A percentile compares a stretch with the other conserved stretches of the same genome.
phyloP scores from a whole-genome alignment of 2,888 invertebrate species.

The Serrognathus titanus region DNA sequence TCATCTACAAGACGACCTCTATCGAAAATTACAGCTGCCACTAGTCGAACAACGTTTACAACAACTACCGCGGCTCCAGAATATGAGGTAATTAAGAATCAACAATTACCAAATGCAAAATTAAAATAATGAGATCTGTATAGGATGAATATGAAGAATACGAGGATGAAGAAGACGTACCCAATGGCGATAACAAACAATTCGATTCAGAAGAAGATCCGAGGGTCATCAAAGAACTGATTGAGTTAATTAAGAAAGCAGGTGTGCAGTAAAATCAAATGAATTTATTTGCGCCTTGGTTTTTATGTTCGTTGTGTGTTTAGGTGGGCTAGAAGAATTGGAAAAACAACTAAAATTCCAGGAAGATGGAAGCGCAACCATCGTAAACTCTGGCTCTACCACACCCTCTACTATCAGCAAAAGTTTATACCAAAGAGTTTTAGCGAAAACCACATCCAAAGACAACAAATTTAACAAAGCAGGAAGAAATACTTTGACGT shows the following conservation, averaged over 20 bases:
- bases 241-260: constrained; percentile 80
- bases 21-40: constrained; percentile 46
- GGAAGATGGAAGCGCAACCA: constrained; percentile 52
- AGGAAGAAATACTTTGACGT: not conserved
- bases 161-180: constrained; percentile 53
- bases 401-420: constrained; percentile 70
- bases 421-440: constrained; percentile 71
- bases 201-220: constrained; percentile 65
- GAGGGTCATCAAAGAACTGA: constrained; percentile 75
- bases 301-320: constrained; percentile 3
- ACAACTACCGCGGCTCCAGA: constrained; percentile 38
- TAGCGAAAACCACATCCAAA: constrained; percentile 43
- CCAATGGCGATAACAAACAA: constrained; percentile 47
- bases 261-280: constrained; percentile 51
- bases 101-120: too few species aligned
- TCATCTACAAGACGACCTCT: constrained; percentile 37
- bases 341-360: constrained; percentile 70
- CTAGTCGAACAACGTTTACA: constrained; percentile 42
- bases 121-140: constrained; percentile 12
- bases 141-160: constrained; percentile 47
- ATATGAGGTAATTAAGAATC: constrained; percentile 33
- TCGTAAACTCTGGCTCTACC: constrained; percentile 49
- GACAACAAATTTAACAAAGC: constrained; percentile 5
- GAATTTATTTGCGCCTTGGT: not conserved
- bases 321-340: constrained; percentile 79